phyloP scores from a whole-genome alignment of 2,888 invertebrate genomes.

The Leptopilina syphax region DNA sequence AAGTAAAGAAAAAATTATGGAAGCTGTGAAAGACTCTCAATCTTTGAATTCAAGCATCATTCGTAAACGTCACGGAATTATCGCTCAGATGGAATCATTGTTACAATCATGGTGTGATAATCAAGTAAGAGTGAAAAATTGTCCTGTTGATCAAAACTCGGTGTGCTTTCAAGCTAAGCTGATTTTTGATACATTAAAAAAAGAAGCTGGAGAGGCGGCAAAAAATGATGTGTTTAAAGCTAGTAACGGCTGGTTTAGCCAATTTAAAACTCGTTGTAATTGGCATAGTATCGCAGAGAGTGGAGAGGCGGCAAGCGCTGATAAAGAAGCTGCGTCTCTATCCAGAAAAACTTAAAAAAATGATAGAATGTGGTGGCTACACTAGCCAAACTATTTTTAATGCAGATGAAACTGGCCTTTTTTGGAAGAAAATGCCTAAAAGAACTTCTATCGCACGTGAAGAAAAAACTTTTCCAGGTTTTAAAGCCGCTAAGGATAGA shows the following conservation, averaged over 20 bases:
- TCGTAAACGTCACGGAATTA: too few relatives aligned
- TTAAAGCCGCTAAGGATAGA: conserved; percentile 45
- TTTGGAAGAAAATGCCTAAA: conserved; percentile 56
- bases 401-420: conserved; percentile 54
- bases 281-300: conserved; percentile 53
- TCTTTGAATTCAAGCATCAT: too few relatives aligned
- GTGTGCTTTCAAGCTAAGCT: too few relatives aligned
- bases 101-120: too few relatives aligned
- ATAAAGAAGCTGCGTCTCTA: conserved; percentile 53
- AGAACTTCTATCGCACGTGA: conserved; percentile 11
- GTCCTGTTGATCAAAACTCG: too few relatives aligned
- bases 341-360: conserved; percentile 42
- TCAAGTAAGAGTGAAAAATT: too few relatives aligned
- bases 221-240: conserved; percentile 51
- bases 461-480: conserved; percentile 41
- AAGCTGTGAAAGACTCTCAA: too few relatives aligned
- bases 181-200: too few relatives aligned
- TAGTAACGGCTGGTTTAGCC: conserved; percentile 56
- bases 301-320: conserved; percentile 55
- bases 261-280: conserved; percentile 51
- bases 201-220: too few relatives aligned
- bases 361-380: conserved; percentile 49
- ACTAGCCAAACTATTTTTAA: conserved; percentile 47
- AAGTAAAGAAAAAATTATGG: too few relatives aligned
- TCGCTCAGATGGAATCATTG: too few relatives aligned